Evolutionary conservation across 35 echinoderm and acorn worm genomes (phyloP).

Genomic region (Heliocidaris erythrogramma): DNA sequence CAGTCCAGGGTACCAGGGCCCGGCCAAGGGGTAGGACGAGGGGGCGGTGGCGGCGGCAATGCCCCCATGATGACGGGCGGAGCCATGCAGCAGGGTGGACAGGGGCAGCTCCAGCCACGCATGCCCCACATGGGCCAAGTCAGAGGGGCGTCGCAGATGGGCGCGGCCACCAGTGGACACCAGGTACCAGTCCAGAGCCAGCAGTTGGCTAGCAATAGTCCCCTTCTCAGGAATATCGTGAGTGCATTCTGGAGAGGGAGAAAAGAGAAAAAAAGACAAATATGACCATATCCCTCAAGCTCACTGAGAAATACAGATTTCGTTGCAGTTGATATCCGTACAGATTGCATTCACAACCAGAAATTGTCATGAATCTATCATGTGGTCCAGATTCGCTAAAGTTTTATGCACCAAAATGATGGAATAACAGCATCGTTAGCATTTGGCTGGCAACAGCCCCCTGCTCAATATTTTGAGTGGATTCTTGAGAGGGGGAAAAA

Average conservation of each 20-base stretch:
- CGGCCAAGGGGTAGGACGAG: not conserved
- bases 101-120: conserved; percentile 23
- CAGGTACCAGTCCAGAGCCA: conserved; percentile 56
- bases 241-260: not conserved
- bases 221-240: conserved; percentile 51
- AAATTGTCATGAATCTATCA: no score
- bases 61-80: not conserved
- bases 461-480: no score
- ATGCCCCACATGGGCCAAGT: conserved; percentile 31
- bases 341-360: no score
- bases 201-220: conserved; percentile 66
- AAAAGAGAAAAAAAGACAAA: not conserved
- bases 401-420: no score
- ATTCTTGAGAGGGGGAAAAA: no score
- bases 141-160: not conserved
- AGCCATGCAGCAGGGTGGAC: not conserved
- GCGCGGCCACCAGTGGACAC: not conserved
- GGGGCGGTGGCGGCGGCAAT: not conserved
- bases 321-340: no score
- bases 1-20: not conserved
- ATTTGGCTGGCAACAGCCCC: no score
- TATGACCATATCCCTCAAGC: no score
- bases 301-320: no score
- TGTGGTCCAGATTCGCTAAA: no score
- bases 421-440: no score